Percentiles rank a stretch among this genome's conserved stretches.
These are phyloP conservation scores for Trichogramma pretiosum DNA, from an alignment of 1,140 invertebrate genomes.

Conservation along the genomic window DNA sequence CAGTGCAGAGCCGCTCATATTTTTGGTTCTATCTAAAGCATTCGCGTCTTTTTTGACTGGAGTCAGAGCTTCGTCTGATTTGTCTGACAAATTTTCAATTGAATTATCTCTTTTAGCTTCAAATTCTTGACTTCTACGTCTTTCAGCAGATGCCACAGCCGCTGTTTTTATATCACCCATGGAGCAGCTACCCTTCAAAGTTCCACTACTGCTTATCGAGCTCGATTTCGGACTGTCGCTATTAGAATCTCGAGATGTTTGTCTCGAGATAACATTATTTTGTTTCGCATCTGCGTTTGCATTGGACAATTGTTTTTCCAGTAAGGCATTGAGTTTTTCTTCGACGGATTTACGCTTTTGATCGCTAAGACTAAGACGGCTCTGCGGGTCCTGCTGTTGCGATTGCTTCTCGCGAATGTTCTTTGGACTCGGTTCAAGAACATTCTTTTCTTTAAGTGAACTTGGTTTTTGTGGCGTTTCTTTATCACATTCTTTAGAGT, in stretches of 20 bases:
- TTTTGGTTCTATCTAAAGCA: constrained; percentile 24
- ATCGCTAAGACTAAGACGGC: constrained; percentile 32
- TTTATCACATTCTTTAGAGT: constrained; percentile 31
- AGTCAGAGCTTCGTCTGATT: constrained; percentile 26
- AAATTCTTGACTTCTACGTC: constrained; percentile 23
- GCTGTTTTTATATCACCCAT: constrained; percentile 33
- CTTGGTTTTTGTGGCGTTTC: constrained; percentile 29
- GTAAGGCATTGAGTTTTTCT: constrained; percentile 41
- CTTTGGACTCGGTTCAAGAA: constrained; percentile 13
- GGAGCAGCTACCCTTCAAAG: constrained; percentile 32
- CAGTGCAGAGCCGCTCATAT: constrained; percentile 21
- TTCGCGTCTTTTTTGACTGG: constrained; percentile 16
- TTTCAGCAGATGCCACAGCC: neutral
- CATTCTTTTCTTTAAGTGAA: constrained; percentile 32
- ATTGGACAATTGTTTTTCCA: constrained; percentile 38
- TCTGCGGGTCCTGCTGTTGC: constrained; percentile 8
- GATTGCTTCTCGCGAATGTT: constrained; percentile 11
- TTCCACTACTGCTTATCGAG: neutral
- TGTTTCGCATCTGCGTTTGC: constrained; percentile 21
- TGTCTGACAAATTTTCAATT: constrained; percentile 37
- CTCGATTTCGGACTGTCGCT: constrained; percentile 7
- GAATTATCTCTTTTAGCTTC: constrained; percentile 37
- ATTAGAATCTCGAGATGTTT: constrained; percentile 3
- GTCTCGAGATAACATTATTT: constrained; percentile 13
- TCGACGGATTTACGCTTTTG: constrained; percentile 40